These are phyloP conservation scores for Falco rusticolus DNA, from an alignment of 2,797 vertebrate species.

Conservation along the genomic window DNA sequence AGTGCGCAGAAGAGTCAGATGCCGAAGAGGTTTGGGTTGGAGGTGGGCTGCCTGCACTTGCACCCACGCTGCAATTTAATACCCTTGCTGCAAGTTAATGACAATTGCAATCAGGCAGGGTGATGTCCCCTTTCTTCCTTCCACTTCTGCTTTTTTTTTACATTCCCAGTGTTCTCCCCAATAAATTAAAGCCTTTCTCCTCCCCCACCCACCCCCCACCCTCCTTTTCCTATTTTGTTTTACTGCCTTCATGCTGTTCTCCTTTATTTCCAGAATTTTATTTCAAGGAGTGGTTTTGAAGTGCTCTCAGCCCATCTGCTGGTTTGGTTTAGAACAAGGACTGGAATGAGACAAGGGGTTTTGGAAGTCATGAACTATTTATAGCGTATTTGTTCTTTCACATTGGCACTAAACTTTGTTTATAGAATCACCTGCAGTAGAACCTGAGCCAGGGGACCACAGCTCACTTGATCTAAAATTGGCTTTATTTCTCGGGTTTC, in stretches of 20 bases:
- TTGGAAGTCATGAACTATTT: slow-evolving; percentile 68
- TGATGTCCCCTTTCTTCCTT: slow-evolving; percentile 21
- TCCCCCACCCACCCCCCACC: not conserved
- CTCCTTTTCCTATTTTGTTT: slow-evolving; percentile 41
- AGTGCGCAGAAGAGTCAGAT: not conserved
- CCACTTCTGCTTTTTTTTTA: not conserved
- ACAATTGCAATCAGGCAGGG: not conserved
- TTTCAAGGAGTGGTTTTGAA: slow-evolving; percentile 45
- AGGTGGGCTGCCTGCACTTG: not conserved
- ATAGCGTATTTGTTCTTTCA: slow-evolving; percentile 69
- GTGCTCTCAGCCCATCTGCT: slow-evolving; percentile 57
- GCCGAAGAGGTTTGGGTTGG: not conserved
- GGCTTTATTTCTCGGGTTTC: slow-evolving; percentile 57
- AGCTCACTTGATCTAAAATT: slow-evolving; percentile 70
- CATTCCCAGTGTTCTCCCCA: not conserved
- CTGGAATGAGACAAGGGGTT: slow-evolving; percentile 50
- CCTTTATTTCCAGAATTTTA: slow-evolving; percentile 37
- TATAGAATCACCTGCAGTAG: slow-evolving; percentile 65
- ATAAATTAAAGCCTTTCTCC: slow-evolving; percentile 23
- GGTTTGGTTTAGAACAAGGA: slow-evolving; percentile 44
- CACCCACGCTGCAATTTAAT: slow-evolving; percentile 1
- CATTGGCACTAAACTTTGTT: slow-evolving; percentile 64
- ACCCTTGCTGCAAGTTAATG: not conserved
- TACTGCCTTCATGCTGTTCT: slow-evolving; percentile 46
- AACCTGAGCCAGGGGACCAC: slow-evolving; percentile 56